These are phyloP conservation scores for Cossypha caffra DNA, from an alignment of 2,797 vertebrate genomes.

Conservation along the genomic window DNA sequence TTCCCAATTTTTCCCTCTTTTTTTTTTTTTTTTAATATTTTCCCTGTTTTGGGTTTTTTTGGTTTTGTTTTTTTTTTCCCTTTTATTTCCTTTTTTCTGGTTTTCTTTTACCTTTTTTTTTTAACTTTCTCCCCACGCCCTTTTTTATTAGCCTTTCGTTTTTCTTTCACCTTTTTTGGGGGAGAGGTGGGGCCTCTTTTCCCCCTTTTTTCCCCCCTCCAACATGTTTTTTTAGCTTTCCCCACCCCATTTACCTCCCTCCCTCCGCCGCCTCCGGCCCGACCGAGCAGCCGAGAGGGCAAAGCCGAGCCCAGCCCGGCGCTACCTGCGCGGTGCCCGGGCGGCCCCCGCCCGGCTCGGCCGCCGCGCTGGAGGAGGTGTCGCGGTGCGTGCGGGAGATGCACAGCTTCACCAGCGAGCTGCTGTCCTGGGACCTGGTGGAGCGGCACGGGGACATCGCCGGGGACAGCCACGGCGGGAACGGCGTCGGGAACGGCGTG, in stretches of 20 bases:
- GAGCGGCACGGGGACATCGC: too few relatives aligned
- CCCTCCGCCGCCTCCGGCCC: not conserved
- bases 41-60: too few relatives aligned
- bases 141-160: too few relatives aligned
- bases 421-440: too few relatives aligned
- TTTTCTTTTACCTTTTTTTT: too few relatives aligned
- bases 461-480: too few relatives aligned
- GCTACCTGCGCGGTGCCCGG: not conserved
- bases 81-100: rapidly evolving
- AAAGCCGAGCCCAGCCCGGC: not conserved
- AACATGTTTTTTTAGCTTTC: not conserved
- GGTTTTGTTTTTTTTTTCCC: too few relatives aligned
- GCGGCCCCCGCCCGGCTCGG: not conserved
- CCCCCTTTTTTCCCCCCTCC: rapidly evolving
- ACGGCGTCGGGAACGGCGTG: too few relatives aligned
- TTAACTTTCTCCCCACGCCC: not conserved
- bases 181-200: rapidly evolving
- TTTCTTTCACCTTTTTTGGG: not conserved
- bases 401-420: too few relatives aligned
- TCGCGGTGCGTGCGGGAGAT: too few relatives aligned
- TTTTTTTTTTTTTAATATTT: not conserved
- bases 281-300: not conserved
- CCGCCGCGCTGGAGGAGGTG: not conserved
- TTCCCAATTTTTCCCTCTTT: rapidly evolving
- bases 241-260: not conserved